These are phyloP conservation scores for Mechanitis messenoides DNA, from an alignment of 2,888 invertebrate genomes.

Conservation along the genomic window DNA sequence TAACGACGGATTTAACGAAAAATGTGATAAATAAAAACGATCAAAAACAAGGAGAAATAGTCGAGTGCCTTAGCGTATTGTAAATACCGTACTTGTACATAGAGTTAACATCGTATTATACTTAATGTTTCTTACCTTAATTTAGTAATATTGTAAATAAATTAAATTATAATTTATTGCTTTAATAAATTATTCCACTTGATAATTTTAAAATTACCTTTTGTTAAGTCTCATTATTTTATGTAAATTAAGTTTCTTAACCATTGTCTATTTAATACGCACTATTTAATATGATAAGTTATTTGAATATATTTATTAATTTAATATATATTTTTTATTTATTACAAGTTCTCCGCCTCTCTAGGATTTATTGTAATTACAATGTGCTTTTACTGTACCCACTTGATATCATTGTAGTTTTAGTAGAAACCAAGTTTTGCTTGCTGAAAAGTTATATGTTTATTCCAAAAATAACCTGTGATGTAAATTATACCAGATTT, in stretches of 20 bases:
- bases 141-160: slow-evolving; percentile 23
- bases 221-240: slow-evolving; percentile 15
- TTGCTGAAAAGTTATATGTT: too few relatives aligned
- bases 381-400: background rate
- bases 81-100: slow-evolving; percentile 25
- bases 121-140: slow-evolving; percentile 21
- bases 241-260: slow-evolving; percentile 30
- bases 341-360: too few relatives aligned
- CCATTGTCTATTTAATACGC: slow-evolving; percentile 41
- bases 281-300: slow-evolving; percentile 62
- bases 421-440: too few relatives aligned
- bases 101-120: slow-evolving; percentile 15
- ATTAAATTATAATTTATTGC: slow-evolving; percentile 22
- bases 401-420: too few relatives aligned
- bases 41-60: background rate
- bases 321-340: slow-evolving; percentile 9
- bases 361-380: slow-evolving; percentile 22
- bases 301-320: slow-evolving; percentile 70
- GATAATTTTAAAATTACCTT: slow-evolving; percentile 13
- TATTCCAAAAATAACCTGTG: too few relatives aligned
- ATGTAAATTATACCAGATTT: too few relatives aligned
- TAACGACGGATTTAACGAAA: slow-evolving; percentile 11
- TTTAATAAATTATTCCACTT: slow-evolving; percentile 32
- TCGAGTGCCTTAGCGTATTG: slow-evolving; percentile 19
- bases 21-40: slow-evolving; percentile 20